Percentiles rank a stretch among this genome's conserved stretches.
Conservation (phyloP, 1,140 invertebrate genomes). For the Condylostylus longicornis region DNA sequence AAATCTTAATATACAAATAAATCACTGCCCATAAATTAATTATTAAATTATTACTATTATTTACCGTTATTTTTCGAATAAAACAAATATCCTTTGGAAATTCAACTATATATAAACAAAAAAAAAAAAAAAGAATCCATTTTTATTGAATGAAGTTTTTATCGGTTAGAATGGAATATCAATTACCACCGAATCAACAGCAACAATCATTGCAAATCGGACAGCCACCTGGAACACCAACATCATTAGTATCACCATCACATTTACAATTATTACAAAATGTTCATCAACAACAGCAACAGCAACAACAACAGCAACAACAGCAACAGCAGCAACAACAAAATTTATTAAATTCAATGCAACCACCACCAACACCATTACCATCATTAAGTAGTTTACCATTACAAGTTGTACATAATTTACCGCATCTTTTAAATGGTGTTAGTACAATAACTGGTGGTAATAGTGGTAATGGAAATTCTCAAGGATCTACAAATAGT, state of each 20-base stretch:
- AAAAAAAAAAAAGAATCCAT: not conserved
- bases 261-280: conserved; percentile 11
- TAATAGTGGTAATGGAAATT: not conserved
- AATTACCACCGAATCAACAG: conserved; percentile 23
- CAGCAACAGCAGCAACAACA: conserved; percentile 20
- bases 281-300: conserved; percentile 14
- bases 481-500: not conserved
- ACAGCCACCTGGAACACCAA: not conserved
- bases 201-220: conserved; percentile 16
- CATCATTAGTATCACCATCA: too few relatives aligned
- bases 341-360: conserved; percentile 13
- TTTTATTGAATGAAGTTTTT: conserved; percentile 1
- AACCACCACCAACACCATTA: conserved; percentile 15
- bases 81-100: not conserved
- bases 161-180: conserved; percentile 36
- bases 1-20: too few relatives aligned
- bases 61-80: conserved; percentile 11
- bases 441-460: not conserved
- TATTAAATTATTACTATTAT: conserved; percentile 1
- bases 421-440: conserved; percentile 23
- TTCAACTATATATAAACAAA: not conserved
- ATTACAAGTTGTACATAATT: conserved; percentile 28
- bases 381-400: conserved; percentile 26
- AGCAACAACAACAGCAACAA: conserved; percentile 14
- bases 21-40: too few relatives aligned